Conservation (phyloP, 2,888 invertebrate genomes). For the Agonum fuliginosum region DNA sequence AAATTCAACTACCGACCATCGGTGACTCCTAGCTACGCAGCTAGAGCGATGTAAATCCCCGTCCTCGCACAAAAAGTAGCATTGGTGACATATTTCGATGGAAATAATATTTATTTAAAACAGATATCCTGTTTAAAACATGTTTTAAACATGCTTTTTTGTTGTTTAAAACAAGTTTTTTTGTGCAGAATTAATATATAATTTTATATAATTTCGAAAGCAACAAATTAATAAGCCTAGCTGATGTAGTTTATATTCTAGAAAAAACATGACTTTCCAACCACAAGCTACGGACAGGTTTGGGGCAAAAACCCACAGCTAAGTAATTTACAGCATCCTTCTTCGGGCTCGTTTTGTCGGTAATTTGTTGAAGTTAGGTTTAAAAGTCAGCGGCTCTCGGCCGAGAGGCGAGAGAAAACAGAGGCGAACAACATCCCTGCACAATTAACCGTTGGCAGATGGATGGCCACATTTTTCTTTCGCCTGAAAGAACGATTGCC, state of each 20-base stretch:
- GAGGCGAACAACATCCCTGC: conserved; percentile 61
- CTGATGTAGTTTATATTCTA: background rate
- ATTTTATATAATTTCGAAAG: too few relatives aligned
- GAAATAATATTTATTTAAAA: too few relatives aligned
- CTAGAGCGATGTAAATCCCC: too few relatives aligned
- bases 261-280: background rate
- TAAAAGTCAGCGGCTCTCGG: conserved; percentile 64
- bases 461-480: conserved; percentile 64
- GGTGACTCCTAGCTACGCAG: too few relatives aligned
- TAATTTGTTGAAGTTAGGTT: conserved; percentile 60
- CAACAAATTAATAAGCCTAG: too few relatives aligned
- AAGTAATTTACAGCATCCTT: conserved; percentile 50
- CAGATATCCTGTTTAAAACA: too few relatives aligned
- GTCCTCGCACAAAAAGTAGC: too few relatives aligned
- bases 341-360: conserved; percentile 47
- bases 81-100: too few relatives aligned
- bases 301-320: background rate
- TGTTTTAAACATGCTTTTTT: too few relatives aligned
- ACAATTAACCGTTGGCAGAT: conserved; percentile 70
- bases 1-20: too few relatives aligned
- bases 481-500: conserved; percentile 43
- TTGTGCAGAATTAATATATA: too few relatives aligned
- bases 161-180: too few relatives aligned
- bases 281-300: conserved; percentile 9
- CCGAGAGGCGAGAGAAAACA: conserved; percentile 44